Percentiles rank a stretch among this genome's conserved stretches.
Evolutionary conservation across 2,888 invertebrate species (phyloP).

Genomic region (Dolomedes plantarius): DNA sequence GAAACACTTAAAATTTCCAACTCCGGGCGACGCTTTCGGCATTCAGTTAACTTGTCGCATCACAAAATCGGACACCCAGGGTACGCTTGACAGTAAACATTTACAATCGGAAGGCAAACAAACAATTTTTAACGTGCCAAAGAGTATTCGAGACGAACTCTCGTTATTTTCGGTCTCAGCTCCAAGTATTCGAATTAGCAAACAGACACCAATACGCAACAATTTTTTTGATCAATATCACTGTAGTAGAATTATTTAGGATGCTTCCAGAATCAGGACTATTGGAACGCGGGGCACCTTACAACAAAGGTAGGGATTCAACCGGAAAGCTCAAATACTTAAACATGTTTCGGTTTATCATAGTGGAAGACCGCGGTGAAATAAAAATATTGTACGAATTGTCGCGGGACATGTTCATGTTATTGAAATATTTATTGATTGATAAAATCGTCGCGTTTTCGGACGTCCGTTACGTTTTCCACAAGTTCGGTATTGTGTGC

Average conservation of each 20-base stretch:
- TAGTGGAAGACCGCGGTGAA: background rate
- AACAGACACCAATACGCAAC: background rate
- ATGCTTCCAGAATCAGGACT: background rate
- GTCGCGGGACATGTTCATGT: no score
- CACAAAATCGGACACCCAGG: conserved; percentile 25
- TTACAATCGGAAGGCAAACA: background rate
- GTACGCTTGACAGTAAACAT: conserved; percentile 36
- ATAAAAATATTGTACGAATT: no score
- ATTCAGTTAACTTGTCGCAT: conserved; percentile 25
- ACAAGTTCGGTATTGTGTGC: no score
- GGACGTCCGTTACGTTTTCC: no score
- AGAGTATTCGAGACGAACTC: background rate
- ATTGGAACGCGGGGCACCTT: background rate
- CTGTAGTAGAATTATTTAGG: background rate
- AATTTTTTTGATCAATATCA: background rate
- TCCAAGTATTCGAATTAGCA: background rate
- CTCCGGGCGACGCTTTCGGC: conserved; percentile 34
- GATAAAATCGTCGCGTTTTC: no score
- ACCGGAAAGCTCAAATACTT: background rate
- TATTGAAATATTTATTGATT: no score
- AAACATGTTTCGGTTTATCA: conserved; percentile 2
- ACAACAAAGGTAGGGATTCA: background rate
- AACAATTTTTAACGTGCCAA: background rate
- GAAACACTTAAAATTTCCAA: background rate
- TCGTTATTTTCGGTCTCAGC: conserved; percentile 3